Base-by-base conservation (phyloP, 2,113 vertebrate species). In the Indicator indicator region DNA sequence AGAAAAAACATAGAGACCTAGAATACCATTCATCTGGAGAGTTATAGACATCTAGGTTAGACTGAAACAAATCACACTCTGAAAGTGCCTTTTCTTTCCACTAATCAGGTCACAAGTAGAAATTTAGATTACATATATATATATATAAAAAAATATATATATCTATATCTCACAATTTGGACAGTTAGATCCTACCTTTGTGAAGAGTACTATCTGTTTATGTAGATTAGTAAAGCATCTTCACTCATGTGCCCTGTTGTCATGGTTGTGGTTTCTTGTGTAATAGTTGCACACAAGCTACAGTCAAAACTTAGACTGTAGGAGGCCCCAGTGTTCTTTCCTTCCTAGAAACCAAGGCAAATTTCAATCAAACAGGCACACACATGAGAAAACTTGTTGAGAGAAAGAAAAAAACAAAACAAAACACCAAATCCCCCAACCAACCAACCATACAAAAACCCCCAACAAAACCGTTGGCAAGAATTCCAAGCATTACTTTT, bases 241-340 rank as follows among this genome's bases (percentile, higher is more conserved):
- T 88, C 23, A 30, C 21, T 68, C 27, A 62, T 56, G 16, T 88
- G 32, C 4, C 32, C 7, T 12, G 77, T 92, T 60, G 27, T 83
- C 16, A 1, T 0, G 0, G 13, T 24, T 58, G 30, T 65, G 26
- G 54, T 72, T 90, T 75, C 46, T 84, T 89, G 11, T 68, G 24
- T 84, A 63, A 23, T 55, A 59, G 40, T 90, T 59, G 64, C 94
- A 92, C 19, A 73, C 12, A 77, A 94, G 46, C 30, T 82, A 93
- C 81, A 90, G 46, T 32, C 32, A 89, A 78, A 70, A 92, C 95
- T 48, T 46, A 93, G 93, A 89, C 87, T 95, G 81, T 82, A 96
- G 95, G 90, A 96, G 93, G 91, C 83, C 50, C 20, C 74, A 94
- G 81, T 94, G 93, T 86, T 94, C 95, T 94, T 92, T 91, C 73